A percentile compares a stretch with the other conserved stretches of the same genome.
Conservation (phyloP, 2,888 invertebrate species). For the Plagiodera versicolora region DNA sequence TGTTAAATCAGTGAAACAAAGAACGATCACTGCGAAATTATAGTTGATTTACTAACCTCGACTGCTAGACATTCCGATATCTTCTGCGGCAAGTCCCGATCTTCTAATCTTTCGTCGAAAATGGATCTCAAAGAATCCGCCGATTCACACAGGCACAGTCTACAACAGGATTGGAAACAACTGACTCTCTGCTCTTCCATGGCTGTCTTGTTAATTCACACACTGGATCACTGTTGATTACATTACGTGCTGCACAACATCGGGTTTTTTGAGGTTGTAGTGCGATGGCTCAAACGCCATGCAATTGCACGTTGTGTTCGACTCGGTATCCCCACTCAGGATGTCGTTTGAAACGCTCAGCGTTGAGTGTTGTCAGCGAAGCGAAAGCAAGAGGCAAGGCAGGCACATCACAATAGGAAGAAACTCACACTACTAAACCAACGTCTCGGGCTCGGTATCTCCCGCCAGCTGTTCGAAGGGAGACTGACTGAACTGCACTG, state of each 20-base stretch:
- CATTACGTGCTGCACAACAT: neutral
- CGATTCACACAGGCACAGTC: conserved; percentile 51
- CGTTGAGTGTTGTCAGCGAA: conserved; percentile 17
- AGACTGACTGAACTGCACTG: too few relatives aligned
- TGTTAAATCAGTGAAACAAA: neutral
- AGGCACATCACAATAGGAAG: conserved; percentile 35
- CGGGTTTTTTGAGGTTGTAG: conserved; percentile 6
- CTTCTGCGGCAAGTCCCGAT: conserved; percentile 61
- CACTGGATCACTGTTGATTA: neutral
- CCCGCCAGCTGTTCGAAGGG: conserved; percentile 16
- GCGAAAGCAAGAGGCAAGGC: conserved; percentile 26
- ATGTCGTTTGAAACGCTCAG: conserved; percentile 14
- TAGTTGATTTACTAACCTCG: conserved; percentile 60
- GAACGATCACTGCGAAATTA: conserved; percentile 15
- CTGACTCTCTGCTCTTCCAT: conserved; percentile 33
- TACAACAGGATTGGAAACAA: conserved; percentile 50
- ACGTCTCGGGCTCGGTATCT: neutral
- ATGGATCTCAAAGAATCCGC: conserved; percentile 47
- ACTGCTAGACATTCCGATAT: conserved; percentile 68
- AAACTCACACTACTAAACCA: conserved; percentile 8
- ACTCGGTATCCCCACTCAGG: conserved; percentile 36
- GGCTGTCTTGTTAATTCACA: conserved; percentile 3
- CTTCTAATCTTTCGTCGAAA: conserved; percentile 44
- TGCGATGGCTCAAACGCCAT: conserved; percentile 36
- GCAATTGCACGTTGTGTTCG: conserved; percentile 14